Conservation (phyloP, 2,113 vertebrate species). For the Micronycteris hirsuta region DNA sequence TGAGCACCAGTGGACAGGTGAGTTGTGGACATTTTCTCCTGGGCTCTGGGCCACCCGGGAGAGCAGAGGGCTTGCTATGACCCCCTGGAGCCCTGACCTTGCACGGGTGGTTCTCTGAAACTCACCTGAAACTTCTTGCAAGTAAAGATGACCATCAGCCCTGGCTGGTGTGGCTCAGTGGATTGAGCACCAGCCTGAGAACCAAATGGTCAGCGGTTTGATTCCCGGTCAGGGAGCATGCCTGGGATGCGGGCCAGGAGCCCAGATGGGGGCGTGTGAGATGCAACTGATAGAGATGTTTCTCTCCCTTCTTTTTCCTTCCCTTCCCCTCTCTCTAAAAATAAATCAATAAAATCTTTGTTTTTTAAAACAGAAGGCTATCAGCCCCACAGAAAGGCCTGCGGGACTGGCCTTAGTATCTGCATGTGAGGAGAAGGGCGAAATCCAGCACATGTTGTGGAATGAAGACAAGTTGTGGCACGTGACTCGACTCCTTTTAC, state of each 20-base stretch:
- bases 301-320: no score
- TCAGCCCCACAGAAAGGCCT: background rate
- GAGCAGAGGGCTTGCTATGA: background rate
- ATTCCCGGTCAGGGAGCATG: no score
- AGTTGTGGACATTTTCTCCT: background rate
- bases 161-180: no score
- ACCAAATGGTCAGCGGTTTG: no score
- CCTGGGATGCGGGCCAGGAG: no score
- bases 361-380: background rate
- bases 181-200: no score
- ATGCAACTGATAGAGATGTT: no score
- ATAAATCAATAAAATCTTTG: no score
- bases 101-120: background rate
- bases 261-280: no score
- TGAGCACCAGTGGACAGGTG: background rate
- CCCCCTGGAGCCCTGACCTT: background rate
- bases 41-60: background rate
- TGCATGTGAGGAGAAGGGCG: background rate
- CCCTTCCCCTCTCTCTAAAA: no score
- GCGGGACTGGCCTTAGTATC: background rate
- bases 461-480: background rate
- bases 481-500: background rate
- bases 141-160: background rate
- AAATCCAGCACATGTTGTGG: background rate
- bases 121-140: background rate